Conservation (phyloP, 1,140 invertebrate genomes). For the Danaus plexippus region DNA sequence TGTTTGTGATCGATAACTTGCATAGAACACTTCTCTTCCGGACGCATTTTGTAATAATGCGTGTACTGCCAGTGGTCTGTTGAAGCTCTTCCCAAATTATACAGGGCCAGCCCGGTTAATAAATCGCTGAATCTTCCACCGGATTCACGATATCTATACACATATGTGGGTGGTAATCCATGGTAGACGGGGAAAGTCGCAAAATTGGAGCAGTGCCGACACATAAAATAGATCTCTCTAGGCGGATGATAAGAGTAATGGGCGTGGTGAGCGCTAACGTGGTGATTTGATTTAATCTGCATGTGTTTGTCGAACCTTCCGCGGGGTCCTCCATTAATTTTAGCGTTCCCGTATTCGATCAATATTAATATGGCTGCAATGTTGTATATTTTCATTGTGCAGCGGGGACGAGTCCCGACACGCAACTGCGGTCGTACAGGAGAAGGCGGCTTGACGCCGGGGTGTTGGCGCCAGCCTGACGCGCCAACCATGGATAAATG, state of each 20-base stretch:
- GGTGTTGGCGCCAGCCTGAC: conserved; percentile 42
- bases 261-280: conserved; percentile 44
- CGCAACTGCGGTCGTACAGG: conserved; percentile 46
- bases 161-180: conserved; percentile 45
- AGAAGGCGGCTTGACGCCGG: conserved; percentile 42
- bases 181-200: conserved; percentile 53
- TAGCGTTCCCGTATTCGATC: conserved; percentile 29
- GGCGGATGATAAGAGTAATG: conserved; percentile 58
- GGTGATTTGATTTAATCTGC: conserved; percentile 27
- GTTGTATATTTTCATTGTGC: conserved; percentile 42
- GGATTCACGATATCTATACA: conserved; percentile 52
- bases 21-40: conserved; percentile 49
- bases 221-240: conserved; percentile 41
- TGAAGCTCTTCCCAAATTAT: conserved; percentile 49
- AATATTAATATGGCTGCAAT: conserved; percentile 22
- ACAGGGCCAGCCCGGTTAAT: conserved; percentile 50
- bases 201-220: conserved; percentile 40
- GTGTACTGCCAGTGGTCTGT: conserved; percentile 34
- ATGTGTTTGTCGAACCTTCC: conserved; percentile 32
- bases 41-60: conserved; percentile 30
- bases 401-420: conserved; percentile 46
- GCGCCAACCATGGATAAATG: conserved; percentile 35
- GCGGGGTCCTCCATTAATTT: conserved; percentile 45
- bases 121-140: conserved; percentile 42
- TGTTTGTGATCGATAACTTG: conserved; percentile 43